Evolutionary conservation across 2,888 invertebrate genomes (phyloP), one percentile per base, ranked within the genome.

Genomic region (Oscheius onirici): DNA sequence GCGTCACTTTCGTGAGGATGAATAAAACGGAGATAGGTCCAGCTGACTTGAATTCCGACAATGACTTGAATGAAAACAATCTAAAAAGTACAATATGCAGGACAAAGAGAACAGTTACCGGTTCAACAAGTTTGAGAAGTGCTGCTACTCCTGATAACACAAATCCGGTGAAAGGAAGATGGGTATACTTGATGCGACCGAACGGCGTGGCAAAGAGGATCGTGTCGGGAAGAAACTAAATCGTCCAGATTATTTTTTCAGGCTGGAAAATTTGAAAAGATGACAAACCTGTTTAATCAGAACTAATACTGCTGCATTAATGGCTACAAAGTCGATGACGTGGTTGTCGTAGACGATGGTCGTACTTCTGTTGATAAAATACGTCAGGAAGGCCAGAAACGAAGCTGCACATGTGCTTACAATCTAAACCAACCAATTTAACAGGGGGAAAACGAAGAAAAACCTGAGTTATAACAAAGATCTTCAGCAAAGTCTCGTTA

Each of bases 11-110:
- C 77, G 54, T 80, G 78, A 0, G 78, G 76, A 68, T 83, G 79
- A 71, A 82, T 73, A 73, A 86, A 86, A 8, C 86, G 80, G n/a
- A 86, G 77, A 71, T 86, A 86, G 8, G 84, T 81, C 86, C 86
- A 86, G 0, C 79, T 71, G 24, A 85, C 78, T 76, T 86, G 86
- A 20, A 83, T 71, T n/a, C 81, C 84, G 49, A 84, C 58, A 20
- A 71, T 20, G n/a, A 73, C 71, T 77, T 79, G 79, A 11, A 77
- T 57, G 15, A 76, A 73, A 10, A 74, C 74, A 0, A 73, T 69
- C 75, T 77, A 22, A 11, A 72, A 55, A n/a, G 2, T 22, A 10
- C 10, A 51, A 52, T 34, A 8, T 15, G 8, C 3, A 34, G 8
- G 34, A 3, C 34, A 28, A 11, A 2, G 13, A 13, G 1, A 10